Conservation (phyloP, 2,113 vertebrate species). For the Malurus alboscapulatus region DNA sequence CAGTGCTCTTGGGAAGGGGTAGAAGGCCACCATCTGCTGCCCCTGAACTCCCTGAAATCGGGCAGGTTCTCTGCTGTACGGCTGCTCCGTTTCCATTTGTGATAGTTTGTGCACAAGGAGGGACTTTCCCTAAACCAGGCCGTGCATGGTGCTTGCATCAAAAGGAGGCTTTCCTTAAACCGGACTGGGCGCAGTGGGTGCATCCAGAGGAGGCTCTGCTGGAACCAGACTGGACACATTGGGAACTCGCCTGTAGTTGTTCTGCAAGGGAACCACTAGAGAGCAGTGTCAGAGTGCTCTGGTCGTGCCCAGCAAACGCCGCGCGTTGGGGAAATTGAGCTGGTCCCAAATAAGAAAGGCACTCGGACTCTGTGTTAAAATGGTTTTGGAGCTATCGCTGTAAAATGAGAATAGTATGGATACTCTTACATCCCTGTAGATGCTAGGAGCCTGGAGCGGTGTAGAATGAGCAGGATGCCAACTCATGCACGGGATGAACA, state of each 20-base stretch:
- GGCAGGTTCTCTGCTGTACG: neutral
- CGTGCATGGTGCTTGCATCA: rapidly evolving
- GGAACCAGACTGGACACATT: rapidly evolving
- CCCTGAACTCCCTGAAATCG: neutral
- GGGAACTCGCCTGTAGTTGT: neutral
- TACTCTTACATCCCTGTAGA: neutral
- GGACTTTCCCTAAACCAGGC: rapidly evolving
- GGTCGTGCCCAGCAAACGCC: rapidly evolving
- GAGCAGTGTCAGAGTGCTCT: neutral
- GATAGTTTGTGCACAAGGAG: too few species aligned
- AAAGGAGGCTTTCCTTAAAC: neutral
- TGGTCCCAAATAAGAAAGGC: rapidly evolving
- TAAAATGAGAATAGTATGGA: neutral
- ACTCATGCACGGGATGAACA: rapidly evolving
- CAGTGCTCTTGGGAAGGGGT: neutral
- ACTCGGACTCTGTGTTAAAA: neutral
- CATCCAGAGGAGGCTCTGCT: too few species aligned
- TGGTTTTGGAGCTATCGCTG: neutral
- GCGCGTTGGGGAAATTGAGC: rapidly evolving
- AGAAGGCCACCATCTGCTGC: neutral
- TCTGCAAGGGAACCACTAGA: neutral
- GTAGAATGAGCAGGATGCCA: neutral
- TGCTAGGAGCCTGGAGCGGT: rapidly evolving
- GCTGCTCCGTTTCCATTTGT: rapidly evolving
- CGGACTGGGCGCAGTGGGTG: rapidly evolving